These are phyloP conservation scores for Sebastiscus tertius DNA, from an alignment of 2,797 vertebrate species.

Conservation along the genomic window DNA sequence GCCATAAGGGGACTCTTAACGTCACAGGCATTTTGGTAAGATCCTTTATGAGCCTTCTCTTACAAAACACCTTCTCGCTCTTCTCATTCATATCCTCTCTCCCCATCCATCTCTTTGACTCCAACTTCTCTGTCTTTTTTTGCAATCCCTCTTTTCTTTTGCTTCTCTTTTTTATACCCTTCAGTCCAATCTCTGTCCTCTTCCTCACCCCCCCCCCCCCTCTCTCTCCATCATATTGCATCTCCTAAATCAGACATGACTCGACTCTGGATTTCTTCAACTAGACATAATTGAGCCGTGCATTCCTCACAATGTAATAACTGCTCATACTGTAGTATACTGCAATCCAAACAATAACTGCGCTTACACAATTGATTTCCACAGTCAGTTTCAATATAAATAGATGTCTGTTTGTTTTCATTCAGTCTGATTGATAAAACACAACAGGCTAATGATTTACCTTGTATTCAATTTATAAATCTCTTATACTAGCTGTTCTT, in stretches of 20 bases:
- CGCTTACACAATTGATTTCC: conserved; percentile 10
- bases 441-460: not conserved
- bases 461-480: not conserved
- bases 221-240: conserved; percentile 18
- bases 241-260: conserved; percentile 56
- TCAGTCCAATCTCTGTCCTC: conserved; percentile 41
- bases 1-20: conserved; percentile 44
- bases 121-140: conserved; percentile 4
- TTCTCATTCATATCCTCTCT: conserved; percentile 52
- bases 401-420: conserved; percentile 31
- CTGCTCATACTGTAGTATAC: not conserved
- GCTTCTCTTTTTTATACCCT: conserved; percentile 2
- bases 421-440: conserved; percentile 1
- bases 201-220: conserved; percentile 24
- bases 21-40: conserved; percentile 51
- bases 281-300: conserved; percentile 6
- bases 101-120: conserved; percentile 56
- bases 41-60: conserved; percentile 49
- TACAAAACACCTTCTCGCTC: conserved; percentile 41
- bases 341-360: conserved; percentile 13
- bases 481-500: not conserved
- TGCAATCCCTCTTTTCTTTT: conserved; percentile 25
- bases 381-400: conserved; percentile 19
- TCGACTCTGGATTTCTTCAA: conserved; percentile 44
- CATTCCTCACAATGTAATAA: conserved; percentile 33